Percentiles rank a stretch among this genome's conserved stretches.
phyloP scores from a whole-genome alignment of 2,888 invertebrate genomes.

The Ectemnius continuus region DNA sequence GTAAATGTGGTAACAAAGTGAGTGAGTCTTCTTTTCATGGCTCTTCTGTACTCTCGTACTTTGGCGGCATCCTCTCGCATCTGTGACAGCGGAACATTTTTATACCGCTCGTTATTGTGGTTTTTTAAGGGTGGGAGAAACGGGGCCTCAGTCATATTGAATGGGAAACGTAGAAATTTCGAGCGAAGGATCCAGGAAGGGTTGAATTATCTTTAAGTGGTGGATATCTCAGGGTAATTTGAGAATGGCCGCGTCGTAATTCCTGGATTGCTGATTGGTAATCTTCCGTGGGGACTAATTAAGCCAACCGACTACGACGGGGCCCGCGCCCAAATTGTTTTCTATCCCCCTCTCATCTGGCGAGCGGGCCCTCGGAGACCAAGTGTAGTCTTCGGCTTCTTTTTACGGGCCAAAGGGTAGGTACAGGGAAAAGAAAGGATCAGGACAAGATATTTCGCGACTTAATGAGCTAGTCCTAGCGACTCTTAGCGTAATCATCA shows the following conservation, averaged over 20 bases:
- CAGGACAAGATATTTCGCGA: constrained; percentile 50
- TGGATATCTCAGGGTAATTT: constrained; percentile 29
- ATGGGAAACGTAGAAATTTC: not conserved
- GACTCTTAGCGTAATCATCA: constrained; percentile 54
- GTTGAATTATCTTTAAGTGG: constrained; percentile 26
- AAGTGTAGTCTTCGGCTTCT: constrained; percentile 48
- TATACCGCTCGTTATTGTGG: too few relatives aligned
- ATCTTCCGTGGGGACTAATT: constrained; percentile 58
- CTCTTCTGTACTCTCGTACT: too few relatives aligned
- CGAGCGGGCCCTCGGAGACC: constrained; percentile 14
- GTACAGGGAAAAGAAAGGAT: constrained; percentile 33
- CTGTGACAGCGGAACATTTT: too few relatives aligned
- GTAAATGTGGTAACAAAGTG: not conserved
- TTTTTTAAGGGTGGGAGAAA: too few relatives aligned
- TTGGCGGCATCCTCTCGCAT: too few relatives aligned
- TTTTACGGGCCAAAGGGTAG: constrained; percentile 11
- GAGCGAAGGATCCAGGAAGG: not conserved
- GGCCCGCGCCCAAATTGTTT: constrained; percentile 57
- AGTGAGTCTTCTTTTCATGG: constrained; percentile 13
- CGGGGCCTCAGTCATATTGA: too few relatives aligned
- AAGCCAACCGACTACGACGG: constrained; percentile 44
- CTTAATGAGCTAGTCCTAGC: constrained; percentile 51
- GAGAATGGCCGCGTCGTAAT: constrained; percentile 45
- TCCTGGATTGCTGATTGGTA: constrained; percentile 54
- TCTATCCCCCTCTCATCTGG: constrained; percentile 46